phyloP scores from a whole-genome alignment of 2,797 vertebrate species.

The Scyliorhinus canicula region DNA sequence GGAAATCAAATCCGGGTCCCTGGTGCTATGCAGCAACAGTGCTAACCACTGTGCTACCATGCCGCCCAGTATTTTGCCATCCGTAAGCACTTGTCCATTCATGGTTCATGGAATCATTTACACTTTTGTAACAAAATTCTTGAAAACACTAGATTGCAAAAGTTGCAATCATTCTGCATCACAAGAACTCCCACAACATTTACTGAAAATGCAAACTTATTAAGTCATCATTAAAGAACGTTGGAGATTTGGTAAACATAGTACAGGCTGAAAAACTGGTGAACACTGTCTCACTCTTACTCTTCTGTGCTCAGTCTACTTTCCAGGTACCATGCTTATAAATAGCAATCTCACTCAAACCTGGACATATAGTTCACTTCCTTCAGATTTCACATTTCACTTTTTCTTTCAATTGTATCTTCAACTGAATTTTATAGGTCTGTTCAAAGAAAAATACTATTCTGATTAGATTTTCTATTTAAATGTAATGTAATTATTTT shows the following conservation, averaged over 20 bases:
- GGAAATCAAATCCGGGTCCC: no score
- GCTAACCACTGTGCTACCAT: no score
- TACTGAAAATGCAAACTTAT: background rate
- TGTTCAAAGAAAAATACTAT: background rate
- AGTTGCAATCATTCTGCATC: background rate
- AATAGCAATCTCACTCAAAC: background rate
- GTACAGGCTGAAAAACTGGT: background rate
- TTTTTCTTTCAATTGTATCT: background rate
- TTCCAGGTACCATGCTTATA: background rate
- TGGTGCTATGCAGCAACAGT: no score
- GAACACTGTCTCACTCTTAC: background rate
- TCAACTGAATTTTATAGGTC: background rate
- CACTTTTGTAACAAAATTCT: background rate
- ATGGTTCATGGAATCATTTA: background rate
- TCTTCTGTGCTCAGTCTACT: background rate
- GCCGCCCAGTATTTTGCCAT: no score
- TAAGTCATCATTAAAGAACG: background rate
- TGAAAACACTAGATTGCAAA: background rate
- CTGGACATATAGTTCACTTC: background rate
- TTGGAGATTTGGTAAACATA: background rate
- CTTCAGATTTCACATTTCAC: background rate
- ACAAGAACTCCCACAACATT: background rate
- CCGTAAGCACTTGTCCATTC: background rate
- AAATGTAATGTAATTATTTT: background rate
- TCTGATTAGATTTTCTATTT: conserved; percentile 3